Conservation (phyloP, 2,113 vertebrate species). For the Mystacornis crossleyi region DNA sequence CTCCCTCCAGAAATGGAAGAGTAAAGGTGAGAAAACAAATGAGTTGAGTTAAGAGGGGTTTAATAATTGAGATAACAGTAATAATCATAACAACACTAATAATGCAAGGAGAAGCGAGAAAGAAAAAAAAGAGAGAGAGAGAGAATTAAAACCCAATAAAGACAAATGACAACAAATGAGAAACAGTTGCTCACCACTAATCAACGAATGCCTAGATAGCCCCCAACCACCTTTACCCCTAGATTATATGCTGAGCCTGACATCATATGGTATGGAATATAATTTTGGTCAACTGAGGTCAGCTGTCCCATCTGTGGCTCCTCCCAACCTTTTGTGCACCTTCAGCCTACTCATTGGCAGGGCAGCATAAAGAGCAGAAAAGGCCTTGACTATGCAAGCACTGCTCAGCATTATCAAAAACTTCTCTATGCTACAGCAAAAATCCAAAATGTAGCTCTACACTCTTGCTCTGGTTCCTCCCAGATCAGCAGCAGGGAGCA, state of each 20-base stretch:
- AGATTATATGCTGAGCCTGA: neutral
- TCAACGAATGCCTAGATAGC: neutral
- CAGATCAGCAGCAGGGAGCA: neutral
- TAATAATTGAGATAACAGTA: neutral
- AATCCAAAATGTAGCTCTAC: neutral
- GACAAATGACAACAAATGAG: neutral
- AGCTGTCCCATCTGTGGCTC: neutral
- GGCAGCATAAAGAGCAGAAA: neutral
- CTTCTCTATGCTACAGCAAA: neutral
- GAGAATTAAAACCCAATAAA: neutral
- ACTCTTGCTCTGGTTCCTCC: neutral
- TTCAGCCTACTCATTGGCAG: neutral
- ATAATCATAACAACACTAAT: neutral
- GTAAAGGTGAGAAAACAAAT: neutral
- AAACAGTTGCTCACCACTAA: neutral
- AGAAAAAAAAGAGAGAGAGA: neutral
- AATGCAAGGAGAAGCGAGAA: neutral
- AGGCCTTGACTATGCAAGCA: neutral
- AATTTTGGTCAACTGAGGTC: neutral
- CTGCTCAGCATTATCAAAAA: neutral
- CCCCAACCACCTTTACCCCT: neutral
- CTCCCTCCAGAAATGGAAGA: neutral
- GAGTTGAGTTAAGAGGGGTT: neutral
- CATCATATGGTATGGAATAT: neutral
- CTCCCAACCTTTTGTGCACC: neutral